Conservation (phyloP, 2,797 vertebrate genomes). For the Rhinatrema bivittatum region DNA sequence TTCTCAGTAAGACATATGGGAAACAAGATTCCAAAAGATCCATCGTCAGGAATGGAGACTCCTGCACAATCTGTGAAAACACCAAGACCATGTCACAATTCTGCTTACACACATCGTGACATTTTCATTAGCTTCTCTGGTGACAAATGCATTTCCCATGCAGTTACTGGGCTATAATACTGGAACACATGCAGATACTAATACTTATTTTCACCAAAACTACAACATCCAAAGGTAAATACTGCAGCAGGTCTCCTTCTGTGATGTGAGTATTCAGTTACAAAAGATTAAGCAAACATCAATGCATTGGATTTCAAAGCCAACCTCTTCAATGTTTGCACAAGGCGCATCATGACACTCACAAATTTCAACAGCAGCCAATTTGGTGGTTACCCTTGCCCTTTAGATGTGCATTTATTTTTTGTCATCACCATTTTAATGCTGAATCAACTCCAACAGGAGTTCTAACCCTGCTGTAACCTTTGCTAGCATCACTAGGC, state of each 20-base stretch:
- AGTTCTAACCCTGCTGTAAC: fast-evolving
- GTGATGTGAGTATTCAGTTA: fast-evolving
- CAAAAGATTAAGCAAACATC: neutral
- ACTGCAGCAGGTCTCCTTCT: neutral
- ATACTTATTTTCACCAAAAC: fast-evolving
- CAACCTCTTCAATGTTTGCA: neutral
- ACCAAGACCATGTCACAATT: constrained; percentile 17
- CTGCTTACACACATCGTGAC: neutral
- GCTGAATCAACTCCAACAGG: neutral
- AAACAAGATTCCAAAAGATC: constrained; percentile 97
- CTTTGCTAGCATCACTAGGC: neutral
- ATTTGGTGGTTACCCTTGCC: neutral
- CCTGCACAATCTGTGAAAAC: constrained; percentile 86
- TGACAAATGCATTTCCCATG: neutral
- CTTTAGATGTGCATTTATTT: neutral
- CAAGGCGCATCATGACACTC: neutral
- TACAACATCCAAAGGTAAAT: neutral
- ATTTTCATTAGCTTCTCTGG: neutral
- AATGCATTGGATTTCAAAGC: neutral
- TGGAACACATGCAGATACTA: too few relatives aligned
- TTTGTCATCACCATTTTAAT: neutral
- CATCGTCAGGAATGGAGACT: constrained; percentile 98
- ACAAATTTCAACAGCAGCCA: constrained; percentile 5
- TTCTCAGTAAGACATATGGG: constrained; percentile 93
- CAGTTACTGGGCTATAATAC: neutral